These are phyloP conservation scores for Tupaia chinensis DNA, from an alignment of 2,113 vertebrate species.

Conservation along the genomic window DNA sequence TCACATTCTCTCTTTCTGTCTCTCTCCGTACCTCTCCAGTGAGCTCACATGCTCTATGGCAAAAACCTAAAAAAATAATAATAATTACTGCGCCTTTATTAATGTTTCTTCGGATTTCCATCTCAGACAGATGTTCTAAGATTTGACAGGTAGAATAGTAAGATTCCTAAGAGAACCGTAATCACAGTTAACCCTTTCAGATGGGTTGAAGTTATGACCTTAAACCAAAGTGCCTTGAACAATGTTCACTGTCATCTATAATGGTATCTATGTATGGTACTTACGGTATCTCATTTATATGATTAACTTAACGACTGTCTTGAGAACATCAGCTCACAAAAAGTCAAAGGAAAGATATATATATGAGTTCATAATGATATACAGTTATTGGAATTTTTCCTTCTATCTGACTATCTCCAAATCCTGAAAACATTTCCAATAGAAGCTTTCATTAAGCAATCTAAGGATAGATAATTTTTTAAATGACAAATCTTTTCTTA, in stretches of 20 bases:
- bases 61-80: too few relatives aligned
- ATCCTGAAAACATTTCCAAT: not conserved
- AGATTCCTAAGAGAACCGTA: not conserved
- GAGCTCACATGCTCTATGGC: too few relatives aligned
- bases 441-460: not conserved
- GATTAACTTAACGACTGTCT: not conserved
- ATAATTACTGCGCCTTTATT: not conserved
- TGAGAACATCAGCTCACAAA: not conserved
- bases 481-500: not conserved
- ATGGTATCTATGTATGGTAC: not conserved
- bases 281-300: not conserved
- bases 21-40: too few relatives aligned
- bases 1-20: too few relatives aligned
- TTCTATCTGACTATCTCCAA: not conserved
- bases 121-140: not conserved
- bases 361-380: not conserved
- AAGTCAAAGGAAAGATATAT: not conserved
- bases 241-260: not conserved
- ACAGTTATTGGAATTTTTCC: not conserved
- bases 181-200: not conserved
- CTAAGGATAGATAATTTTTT: not conserved
- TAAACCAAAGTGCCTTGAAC: not conserved
- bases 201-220: not conserved
- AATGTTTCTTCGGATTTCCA: not conserved
- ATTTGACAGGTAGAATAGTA: not conserved